Evolutionary conservation across 2,797 vertebrate genomes (phyloP), one percentile per base, ranked within the genome.

Genomic region (Cuniculus paca): DNA sequence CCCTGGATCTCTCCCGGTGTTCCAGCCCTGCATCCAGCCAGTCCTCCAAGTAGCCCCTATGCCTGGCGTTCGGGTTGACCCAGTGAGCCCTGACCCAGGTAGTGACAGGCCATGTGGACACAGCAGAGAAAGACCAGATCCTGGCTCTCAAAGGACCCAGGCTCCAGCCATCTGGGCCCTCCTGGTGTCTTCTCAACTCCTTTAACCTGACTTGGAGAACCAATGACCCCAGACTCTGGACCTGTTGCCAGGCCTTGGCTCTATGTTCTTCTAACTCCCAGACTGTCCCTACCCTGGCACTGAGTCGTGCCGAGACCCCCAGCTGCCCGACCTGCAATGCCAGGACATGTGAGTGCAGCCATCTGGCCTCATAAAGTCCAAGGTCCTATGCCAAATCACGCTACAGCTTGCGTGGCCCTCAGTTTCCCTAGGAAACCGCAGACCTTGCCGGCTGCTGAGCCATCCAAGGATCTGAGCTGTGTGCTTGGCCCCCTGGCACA

Each of bases 311-410:
- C 28, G 26, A 84, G 91, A 93, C 87, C 65, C 87, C 90, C 42
- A 75, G 80, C 77, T 7, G 5, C 78, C 75, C 39, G 70, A 60
- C 34, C 58, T 0, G 0, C 78, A 45, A 31, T 82, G 63, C 74
- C 34, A 68, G 80, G 42, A 42, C 2, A 9, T 78, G 81, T 8
- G 0, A 78, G 74, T 92, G 92, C 42, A 26, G 92, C 97, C 96
- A 97, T 97, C 96, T 97, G 96, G 97, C 97, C 96, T 97, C 95
- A 87, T 91, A 92, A 91, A 96, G 92, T 96, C 95, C 96, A 94
- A 74, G 54, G 95, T 91, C 60, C 91, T n/a, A 42, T 28, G 90
- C 93, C 81, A 92, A 92, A 79, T 48, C 45, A 91, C 60, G n/a
- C 60, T 77, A 9, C 78, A 91, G 95, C 91, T 34, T 54, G 83